Evolutionary conservation across 2,888 invertebrate genomes (phyloP).

Genomic region (Kryphioiulus occultus): DNA sequence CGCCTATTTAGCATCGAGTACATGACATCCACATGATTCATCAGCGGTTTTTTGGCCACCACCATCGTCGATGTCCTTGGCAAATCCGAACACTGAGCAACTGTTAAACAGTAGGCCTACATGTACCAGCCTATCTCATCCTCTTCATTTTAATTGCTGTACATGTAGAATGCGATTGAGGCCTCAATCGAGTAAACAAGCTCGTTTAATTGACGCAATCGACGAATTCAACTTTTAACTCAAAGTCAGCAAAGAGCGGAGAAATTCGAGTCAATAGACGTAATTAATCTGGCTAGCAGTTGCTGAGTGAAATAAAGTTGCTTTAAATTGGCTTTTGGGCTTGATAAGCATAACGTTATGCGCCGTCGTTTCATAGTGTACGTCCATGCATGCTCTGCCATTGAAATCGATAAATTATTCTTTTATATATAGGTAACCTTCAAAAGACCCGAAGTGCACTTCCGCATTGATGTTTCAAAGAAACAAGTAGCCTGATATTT

Average conservation of each 20-base stretch:
- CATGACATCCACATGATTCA: constrained; percentile 36
- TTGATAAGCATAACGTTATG: background rate
- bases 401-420: constrained; percentile 17
- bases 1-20: background rate
- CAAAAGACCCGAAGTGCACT: constrained; percentile 1
- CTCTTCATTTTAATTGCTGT: background rate
- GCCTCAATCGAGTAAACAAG: constrained; percentile 15
- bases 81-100: constrained; percentile 20
- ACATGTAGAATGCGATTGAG: background rate
- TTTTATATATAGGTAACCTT: constrained; percentile 17
- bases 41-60: background rate
- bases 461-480: background rate
- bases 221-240: background rate
- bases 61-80: background rate
- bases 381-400: constrained; percentile 18
- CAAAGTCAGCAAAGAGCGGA: background rate
- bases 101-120: constrained; percentile 18
- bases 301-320: background rate
- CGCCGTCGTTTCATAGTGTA: background rate
- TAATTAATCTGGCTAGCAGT: background rate
- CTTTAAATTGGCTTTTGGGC: background rate
- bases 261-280: constrained; percentile 12
- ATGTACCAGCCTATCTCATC: background rate
- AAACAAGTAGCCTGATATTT: background rate
- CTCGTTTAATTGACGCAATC: background rate